Evolutionary conservation across 2,888 invertebrate species (phyloP).

Genomic region (Cephus nigrinus): DNA sequence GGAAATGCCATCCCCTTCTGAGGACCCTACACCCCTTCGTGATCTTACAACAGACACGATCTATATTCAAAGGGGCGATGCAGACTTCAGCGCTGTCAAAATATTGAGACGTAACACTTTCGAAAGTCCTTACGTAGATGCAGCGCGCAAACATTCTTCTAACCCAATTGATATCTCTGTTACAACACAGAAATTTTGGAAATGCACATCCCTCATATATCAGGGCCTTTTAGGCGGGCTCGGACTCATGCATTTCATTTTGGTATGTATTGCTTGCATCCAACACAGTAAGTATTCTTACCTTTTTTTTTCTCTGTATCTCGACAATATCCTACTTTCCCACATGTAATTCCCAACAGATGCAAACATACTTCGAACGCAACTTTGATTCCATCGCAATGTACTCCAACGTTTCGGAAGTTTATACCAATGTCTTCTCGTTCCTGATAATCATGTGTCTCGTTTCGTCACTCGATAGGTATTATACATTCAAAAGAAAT

Average conservation of each 20-base stretch:
- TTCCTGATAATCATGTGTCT: conserved; percentile 51
- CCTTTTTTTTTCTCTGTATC: background rate
- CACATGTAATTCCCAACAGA: conserved; percentile 33
- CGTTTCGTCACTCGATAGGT: conserved; percentile 58
- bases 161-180: conserved; percentile 56
- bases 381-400: conserved; percentile 40
- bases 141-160: too few species aligned
- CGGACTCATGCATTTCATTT: conserved; percentile 57
- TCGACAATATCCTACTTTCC: background rate
- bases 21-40: conserved; percentile 43
- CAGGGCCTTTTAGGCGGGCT: conserved; percentile 62
- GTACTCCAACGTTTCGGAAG: conserved; percentile 50
- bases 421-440: conserved; percentile 54
- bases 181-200: conserved; percentile 52
- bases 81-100: conserved; percentile 55
- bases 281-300: conserved; percentile 6
- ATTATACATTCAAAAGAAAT: conserved; percentile 18
- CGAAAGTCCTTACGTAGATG: background rate
- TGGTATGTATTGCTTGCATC: conserved; percentile 40
- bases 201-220: conserved; percentile 50
- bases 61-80: conserved; percentile 59
- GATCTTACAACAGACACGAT: conserved; percentile 57
- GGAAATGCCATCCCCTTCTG: conserved; percentile 50
- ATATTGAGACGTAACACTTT: conserved; percentile 28
- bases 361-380: conserved; percentile 46